Conservation (phyloP, 2,113 vertebrate genomes). For the Neopipo cinnamomea region DNA sequence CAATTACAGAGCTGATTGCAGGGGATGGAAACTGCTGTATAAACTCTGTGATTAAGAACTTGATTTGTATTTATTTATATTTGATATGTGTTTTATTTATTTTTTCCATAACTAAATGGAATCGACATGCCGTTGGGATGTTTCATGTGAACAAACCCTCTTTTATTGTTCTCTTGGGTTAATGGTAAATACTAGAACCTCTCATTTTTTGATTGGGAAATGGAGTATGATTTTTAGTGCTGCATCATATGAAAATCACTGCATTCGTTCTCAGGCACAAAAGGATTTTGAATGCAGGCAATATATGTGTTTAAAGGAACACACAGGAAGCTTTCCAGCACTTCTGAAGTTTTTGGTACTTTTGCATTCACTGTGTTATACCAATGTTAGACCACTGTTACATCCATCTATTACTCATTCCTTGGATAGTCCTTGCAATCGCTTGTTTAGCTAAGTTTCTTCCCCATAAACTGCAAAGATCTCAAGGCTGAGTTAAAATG, state of each 20-base stretch:
- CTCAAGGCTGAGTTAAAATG: too few species aligned
- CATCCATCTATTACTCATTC: too few species aligned
- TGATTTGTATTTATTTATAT: conserved; percentile 61
- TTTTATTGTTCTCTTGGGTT: neutral
- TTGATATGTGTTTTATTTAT: conserved; percentile 47
- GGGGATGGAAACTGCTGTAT: conserved; percentile 26
- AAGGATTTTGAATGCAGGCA: conserved; percentile 20
- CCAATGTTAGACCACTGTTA: neutral
- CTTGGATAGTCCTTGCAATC: too few species aligned
- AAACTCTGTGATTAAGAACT: conserved; percentile 45
- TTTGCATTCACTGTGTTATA: conserved; percentile 5
- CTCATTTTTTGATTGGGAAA: neutral
- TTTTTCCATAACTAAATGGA: conserved; percentile 23
- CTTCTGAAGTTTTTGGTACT: conserved; percentile 1
- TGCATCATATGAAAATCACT: conserved; percentile 13
- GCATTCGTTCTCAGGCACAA: neutral
- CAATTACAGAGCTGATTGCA: conserved; percentile 63
- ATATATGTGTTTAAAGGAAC: neutral
- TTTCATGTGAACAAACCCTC: neutral
- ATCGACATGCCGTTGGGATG: conserved; percentile 5
- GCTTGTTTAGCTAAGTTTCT: too few species aligned
- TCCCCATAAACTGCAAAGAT: too few species aligned
- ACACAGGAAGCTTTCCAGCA: neutral
- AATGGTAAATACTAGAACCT: neutral
- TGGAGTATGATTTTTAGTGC: neutral